Percentiles rank a stretch among this genome's conserved stretches.
These are phyloP conservation scores for Dryomyza anilis DNA, from an alignment of 2,888 invertebrate species.

Conservation along the genomic window DNA sequence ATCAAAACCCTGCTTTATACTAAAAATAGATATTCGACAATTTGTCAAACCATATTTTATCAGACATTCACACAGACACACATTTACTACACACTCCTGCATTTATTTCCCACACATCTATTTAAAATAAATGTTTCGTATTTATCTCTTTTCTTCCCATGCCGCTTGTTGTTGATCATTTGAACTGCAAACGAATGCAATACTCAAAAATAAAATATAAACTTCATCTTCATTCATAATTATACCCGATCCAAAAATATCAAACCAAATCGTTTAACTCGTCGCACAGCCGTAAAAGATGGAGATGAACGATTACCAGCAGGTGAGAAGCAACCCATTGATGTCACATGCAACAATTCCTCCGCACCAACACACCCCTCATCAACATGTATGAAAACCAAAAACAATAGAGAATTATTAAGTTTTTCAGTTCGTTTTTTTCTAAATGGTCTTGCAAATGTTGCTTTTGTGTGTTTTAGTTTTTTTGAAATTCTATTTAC, in stretches of 20 bases:
- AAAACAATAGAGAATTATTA: no score
- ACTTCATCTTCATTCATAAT: background rate
- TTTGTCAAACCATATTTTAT: background rate
- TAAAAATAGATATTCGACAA: background rate
- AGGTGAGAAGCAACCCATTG: constrained; percentile 64
- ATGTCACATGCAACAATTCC: constrained; percentile 39
- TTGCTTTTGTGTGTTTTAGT: background rate
- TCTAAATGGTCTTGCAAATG: background rate
- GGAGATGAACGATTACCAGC: constrained; percentile 72
- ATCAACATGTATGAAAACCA: constrained; percentile 34
- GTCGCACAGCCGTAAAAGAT: constrained; percentile 67
- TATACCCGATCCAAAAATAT: background rate
- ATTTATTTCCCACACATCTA: constrained; percentile 1
- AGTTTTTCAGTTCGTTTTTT: constrained; percentile 7
- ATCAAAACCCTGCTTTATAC: constrained; percentile 33
- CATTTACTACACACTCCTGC: background rate
- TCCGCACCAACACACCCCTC: constrained; percentile 36
- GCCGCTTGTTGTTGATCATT: constrained; percentile 31
- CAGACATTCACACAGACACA: background rate
- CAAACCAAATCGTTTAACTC: constrained; percentile 10
- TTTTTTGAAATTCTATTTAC: background rate
- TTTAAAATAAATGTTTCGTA: constrained; percentile 8
- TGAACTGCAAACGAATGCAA: constrained; percentile 13
- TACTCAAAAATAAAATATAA: background rate
- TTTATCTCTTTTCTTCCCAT: constrained; percentile 29